Base-by-base conservation (phyloP, 2,888 invertebrate genomes). In the Anagyrus pseudococci region DNA sequence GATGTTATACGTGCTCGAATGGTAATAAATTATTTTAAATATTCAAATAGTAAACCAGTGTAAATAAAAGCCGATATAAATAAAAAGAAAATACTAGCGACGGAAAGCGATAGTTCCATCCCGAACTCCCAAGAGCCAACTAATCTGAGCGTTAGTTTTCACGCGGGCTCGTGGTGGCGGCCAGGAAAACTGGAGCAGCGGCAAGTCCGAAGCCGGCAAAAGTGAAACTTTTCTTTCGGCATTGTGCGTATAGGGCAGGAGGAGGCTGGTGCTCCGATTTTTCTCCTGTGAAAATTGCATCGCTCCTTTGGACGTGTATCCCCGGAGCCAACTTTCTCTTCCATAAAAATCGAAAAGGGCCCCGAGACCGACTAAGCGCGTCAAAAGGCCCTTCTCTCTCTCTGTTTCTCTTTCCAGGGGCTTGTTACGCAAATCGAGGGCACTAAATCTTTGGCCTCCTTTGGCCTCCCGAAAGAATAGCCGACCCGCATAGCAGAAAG, bases 341-440 rank as follows among this genome's bases (percentile, higher is more conserved):
- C 76, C 77, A 77, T 78, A 79, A 79, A 80, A 79, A 80, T 76
- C 73, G 74, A 77, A 77, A 74, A 75, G 73, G 71, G 70, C 71
- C 69, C 67, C 66, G 17, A 49, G 37, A 41, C 55, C 33, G 26
- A 58, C 67, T 54, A 40, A 57, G 54, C 58, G 33, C 63, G 50
- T 22, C 37, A 29, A 22, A 22, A 1, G 55, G 49, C 41, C 54
- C 49, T 47, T 58, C 53, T 60, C n/a, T 62, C 53, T 62, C 53
- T 43, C 46, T 48, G 4, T 25, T 10, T n/a, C 59, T 48, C 53
- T 57, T 55, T 63, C 68, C 66, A 68, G 61, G 65, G 68, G 71
- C 64, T 70, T 71, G 71, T 73, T 75, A 73, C 76, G 76, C 74
- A 73, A 75, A 75, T 75, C 74, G 73, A 70, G 72, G 70, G 69